These are phyloP conservation scores for Grallaria varia DNA, from an alignment of 2,113 vertebrate genomes.

Conservation along the genomic window DNA sequence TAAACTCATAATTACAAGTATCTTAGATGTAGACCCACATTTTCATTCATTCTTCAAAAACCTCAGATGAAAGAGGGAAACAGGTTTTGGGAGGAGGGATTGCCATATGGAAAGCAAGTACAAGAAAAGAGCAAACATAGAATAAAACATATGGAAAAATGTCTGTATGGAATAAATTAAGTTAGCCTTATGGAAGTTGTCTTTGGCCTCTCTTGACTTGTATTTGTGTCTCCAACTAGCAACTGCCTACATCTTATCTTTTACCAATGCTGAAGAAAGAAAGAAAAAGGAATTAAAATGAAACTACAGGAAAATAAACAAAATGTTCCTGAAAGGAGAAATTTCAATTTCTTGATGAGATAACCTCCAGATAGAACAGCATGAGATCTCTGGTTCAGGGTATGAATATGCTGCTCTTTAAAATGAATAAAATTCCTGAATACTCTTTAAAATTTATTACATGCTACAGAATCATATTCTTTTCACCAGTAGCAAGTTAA, in stretches of 20 bases:
- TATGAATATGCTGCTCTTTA: not conserved
- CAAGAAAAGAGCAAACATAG: conserved; percentile 27
- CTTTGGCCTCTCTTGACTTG: conserved; percentile 2
- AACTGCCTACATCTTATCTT: not conserved
- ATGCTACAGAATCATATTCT: not conserved
- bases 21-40: not conserved
- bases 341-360: not conserved
- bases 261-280: not conserved
- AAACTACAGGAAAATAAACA: not conserved
- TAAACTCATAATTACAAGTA: not conserved
- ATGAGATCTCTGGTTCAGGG: not conserved
- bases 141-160: conserved; percentile 43
- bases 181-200: conserved; percentile 9
- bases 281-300: not conserved
- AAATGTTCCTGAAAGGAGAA: not conserved
- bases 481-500: not conserved
- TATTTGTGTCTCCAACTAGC: not conserved
- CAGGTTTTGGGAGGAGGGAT: conserved; percentile 5
- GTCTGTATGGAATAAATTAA: conserved; percentile 37
- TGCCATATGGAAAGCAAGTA: conserved; percentile 36
- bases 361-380: not conserved
- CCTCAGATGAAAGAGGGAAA: not conserved
- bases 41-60: conserved; percentile 16
- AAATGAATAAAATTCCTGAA: not conserved
- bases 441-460: not conserved